phyloP scores from a whole-genome alignment of 2,113 vertebrate species.

The Anthoscopus minutus region DNA sequence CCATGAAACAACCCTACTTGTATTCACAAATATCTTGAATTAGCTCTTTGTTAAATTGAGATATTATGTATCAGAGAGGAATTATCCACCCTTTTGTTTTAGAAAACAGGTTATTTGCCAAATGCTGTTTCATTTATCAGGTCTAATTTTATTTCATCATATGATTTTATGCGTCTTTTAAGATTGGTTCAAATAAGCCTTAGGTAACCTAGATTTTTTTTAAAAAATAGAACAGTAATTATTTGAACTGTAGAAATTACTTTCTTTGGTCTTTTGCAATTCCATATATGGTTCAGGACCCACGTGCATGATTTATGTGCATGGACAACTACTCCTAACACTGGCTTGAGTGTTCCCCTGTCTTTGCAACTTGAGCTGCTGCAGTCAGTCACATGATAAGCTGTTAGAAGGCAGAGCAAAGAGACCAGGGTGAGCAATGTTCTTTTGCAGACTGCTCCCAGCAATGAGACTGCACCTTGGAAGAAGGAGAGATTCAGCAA shows the following conservation, averaged over 20 bases:
- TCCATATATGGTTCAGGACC: not conserved
- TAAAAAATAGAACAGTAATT: not conserved
- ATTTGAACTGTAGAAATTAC: not conserved
- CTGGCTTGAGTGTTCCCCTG: rapidly evolving
- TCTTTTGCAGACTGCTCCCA: not conserved
- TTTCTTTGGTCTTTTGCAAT: not conserved
- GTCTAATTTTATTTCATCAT: not conserved
- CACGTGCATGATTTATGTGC: not conserved
- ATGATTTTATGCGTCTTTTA: not conserved
- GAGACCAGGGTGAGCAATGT: not conserved
- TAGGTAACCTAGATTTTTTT: not conserved
- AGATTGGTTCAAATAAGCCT: not conserved
- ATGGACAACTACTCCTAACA: not conserved
- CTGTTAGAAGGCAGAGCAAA: not conserved
- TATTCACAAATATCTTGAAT: not conserved
- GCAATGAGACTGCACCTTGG: not conserved
- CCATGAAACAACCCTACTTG: not conserved
- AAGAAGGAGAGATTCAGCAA: not conserved
- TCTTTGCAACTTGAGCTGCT: not conserved
- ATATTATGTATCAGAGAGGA: not conserved
- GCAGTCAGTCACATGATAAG: not conserved
- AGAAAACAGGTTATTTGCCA: not conserved
- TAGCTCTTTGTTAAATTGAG: not conserved
- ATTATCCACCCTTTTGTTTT: not conserved
- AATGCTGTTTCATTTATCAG: not conserved